Evolutionary conservation across 2,888 invertebrate species (phyloP).

Genomic region (Rhagium mordax): DNA sequence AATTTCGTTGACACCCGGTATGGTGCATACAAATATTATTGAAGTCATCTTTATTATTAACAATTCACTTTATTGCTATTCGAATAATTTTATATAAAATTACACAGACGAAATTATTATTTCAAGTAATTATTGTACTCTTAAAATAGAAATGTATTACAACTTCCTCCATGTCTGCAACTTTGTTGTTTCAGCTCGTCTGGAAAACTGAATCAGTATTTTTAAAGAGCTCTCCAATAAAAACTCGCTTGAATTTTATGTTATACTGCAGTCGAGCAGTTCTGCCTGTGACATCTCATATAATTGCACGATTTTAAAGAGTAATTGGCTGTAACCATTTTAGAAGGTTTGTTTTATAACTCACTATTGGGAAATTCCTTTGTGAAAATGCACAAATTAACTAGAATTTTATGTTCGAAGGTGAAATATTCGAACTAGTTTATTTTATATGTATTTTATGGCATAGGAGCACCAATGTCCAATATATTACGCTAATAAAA

Average conservation of each 20-base stretch:
- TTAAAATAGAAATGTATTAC: conserved; percentile 5
- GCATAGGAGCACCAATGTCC: too few relatives aligned
- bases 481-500: neutral
- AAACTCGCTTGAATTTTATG: conserved; percentile 28
- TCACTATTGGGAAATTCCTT: conserved; percentile 21
- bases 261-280: conserved; percentile 17
- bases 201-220: conserved; percentile 33
- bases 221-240: conserved; percentile 35
- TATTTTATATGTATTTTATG: conserved; percentile 16
- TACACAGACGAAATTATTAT: neutral
- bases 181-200: conserved; percentile 30
- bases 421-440: conserved; percentile 1
- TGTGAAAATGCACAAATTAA: conserved; percentile 12
- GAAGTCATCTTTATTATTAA: too few relatives aligned
- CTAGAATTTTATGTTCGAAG: conserved; percentile 1
- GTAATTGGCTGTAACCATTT: conserved; percentile 36
- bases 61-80: too few relatives aligned
- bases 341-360: conserved; percentile 28
- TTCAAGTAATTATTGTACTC: conserved; percentile 2
- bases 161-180: conserved; percentile 21
- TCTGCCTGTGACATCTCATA: conserved; percentile 33
- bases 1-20: too few relatives aligned
- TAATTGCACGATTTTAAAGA: conserved; percentile 36
- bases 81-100: too few relatives aligned
- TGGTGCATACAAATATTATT: too few relatives aligned